Base-by-base conservation (phyloP, 2,797 vertebrate species). In the Phoeniculus purpureus region DNA sequence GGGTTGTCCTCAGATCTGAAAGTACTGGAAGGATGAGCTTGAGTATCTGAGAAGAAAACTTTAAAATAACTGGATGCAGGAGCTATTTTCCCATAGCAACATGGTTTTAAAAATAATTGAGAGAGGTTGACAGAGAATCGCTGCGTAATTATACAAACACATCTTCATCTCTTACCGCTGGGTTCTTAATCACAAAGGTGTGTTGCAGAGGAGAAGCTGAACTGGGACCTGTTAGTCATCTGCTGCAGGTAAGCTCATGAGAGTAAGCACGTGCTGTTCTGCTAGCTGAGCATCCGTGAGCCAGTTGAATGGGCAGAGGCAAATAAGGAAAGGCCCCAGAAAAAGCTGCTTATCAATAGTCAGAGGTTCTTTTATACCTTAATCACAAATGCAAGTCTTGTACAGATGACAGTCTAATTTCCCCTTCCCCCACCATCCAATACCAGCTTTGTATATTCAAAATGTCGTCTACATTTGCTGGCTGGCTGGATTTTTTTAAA, bases 41-140 rank as follows among this genome's bases (percentile, higher is more conserved):
- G 78, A 75, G 62, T 61, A 81, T 79, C 52, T 70, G 78, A 87
- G 89, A 72, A 37, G 27, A 82, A 72, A 82, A 78, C 45, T 88
- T 91, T 61, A 89, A 87, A 94, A 93, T 80, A 92, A 86, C 81
- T 58, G 26, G 40, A 55, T 84, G n/a, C 9, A 40, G 55, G 60
- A 93, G n/a, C 37, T 37, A 34, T 74, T 90, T 88, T 74, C 74
- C 80, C 93, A 87, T 91, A 86, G 94, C 83, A 95, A 93, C 83
- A 17, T 22, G 18, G 34, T 77, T 90, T 93, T 82, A 88, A 95
- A 95, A 91, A 85, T 94, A 91, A 87, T 85, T 89, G 72, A 66
- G 68, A 78, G 68, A 77, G 34, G 43, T 90, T 92, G 88, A 87
- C 12, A 47, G 77, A 84, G 78, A 90, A 85, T 55, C 62, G 68